These are phyloP conservation scores for Alectura lathami DNA, from an alignment of 2,113 vertebrate genomes.

Conservation along the genomic window DNA sequence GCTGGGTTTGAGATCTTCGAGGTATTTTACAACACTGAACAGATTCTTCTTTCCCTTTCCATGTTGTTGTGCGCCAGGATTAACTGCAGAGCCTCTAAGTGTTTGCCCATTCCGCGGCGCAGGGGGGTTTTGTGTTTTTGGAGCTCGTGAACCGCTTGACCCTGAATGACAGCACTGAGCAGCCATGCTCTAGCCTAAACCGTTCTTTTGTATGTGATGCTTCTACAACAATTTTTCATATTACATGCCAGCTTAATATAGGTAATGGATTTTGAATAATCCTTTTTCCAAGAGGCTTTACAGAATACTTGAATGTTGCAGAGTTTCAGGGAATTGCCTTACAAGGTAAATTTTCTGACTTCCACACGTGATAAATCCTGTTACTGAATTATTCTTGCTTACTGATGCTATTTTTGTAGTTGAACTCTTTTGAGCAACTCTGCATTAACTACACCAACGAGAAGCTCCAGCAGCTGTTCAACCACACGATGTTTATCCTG, in stretches of 20 bases:
- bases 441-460: constrained; percentile 99
- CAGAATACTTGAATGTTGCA: accelerated
- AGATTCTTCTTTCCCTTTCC: background rate
- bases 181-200: background rate
- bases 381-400: background rate
- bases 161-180: background rate
- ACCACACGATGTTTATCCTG: constrained; percentile 99
- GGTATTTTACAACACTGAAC: constrained; percentile 67
- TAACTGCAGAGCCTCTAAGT: accelerated
- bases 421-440: constrained; percentile 98
- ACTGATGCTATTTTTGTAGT: constrained; percentile 65
- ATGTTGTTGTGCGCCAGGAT: accelerated
- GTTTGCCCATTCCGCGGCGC: accelerated
- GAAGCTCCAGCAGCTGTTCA: constrained; percentile 98
- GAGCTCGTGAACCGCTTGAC: background rate
- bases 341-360: background rate
- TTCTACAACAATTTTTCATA: background rate
- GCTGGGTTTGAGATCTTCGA: constrained; percentile 99
- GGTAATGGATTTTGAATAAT: background rate
- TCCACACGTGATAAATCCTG: background rate
- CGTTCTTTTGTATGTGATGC: accelerated
- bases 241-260: accelerated
- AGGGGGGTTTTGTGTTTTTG: background rate
- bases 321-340: background rate
- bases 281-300: background rate